Conservation (phyloP, 1,140 invertebrate genomes). For the Atta texana region DNA sequence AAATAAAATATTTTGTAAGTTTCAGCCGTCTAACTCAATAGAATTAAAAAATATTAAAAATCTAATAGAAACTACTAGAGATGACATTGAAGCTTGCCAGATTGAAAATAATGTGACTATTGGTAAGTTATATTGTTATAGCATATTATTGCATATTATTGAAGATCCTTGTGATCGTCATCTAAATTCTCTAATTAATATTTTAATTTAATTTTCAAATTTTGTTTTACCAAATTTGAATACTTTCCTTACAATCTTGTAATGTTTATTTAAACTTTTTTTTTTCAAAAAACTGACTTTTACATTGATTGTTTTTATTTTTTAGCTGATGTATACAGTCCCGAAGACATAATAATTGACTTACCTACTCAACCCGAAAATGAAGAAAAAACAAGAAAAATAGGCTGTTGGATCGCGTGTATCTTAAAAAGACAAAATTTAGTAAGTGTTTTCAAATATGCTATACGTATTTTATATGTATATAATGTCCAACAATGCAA, state of each 20-base stretch:
- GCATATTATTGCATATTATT: background rate
- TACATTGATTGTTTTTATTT: background rate
- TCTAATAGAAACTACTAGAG: background rate
- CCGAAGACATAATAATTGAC: background rate
- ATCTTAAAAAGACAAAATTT: background rate
- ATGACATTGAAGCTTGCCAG: background rate
- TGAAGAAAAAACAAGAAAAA: background rate
- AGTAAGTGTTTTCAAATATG: conserved; percentile 10
- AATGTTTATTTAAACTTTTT: background rate
- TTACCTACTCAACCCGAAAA: background rate
- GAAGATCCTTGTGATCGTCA: no score
- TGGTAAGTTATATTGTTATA: background rate
- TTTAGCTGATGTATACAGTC: background rate
- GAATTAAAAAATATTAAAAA: background rate
- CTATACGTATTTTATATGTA: background rate
- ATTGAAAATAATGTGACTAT: background rate
- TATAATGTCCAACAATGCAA: background rate
- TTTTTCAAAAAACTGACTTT: background rate
- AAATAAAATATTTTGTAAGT: background rate
- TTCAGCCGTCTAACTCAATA: background rate
- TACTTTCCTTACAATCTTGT: no score
- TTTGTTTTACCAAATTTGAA: background rate
- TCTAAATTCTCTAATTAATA: no score
- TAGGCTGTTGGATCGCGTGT: background rate
- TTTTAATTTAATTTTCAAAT: background rate